phyloP scores from a whole-genome alignment of 1,140 invertebrate genomes.

The Lasioglossum baleicum region DNA sequence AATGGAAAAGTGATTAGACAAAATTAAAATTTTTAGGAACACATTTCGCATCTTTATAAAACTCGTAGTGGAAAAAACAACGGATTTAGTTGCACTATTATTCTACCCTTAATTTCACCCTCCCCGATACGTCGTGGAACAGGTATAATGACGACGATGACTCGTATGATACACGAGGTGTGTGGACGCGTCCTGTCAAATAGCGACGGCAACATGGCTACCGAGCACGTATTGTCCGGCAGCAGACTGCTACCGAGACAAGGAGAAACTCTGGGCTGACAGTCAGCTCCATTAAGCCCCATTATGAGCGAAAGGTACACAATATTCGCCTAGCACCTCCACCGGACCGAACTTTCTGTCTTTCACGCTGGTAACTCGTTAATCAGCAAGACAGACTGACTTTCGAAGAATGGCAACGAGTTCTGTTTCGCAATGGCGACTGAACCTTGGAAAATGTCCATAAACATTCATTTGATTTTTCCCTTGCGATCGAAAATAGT shows the following conservation, averaged over 20 bases:
- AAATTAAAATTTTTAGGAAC: no score
- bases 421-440: slow-evolving; percentile 4
- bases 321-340: slow-evolving; percentile 49
- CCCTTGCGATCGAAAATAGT: no score
- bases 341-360: slow-evolving; percentile 46
- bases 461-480: no score
- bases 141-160: not conserved
- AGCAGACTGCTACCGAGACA: slow-evolving; percentile 45
- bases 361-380: slow-evolving; percentile 46
- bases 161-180: slow-evolving; percentile 1
- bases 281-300: slow-evolving; percentile 64
- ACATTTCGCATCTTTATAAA: no score
- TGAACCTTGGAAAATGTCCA: not conserved
- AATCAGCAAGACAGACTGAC: slow-evolving; percentile 38
- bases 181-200: slow-evolving; percentile 52
- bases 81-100: not conserved
- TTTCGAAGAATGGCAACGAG: slow-evolving; percentile 19
- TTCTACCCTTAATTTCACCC: not conserved
- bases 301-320: slow-evolving; percentile 64
- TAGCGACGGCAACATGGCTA: slow-evolving; percentile 66
- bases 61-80: no score
- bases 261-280: slow-evolving; percentile 55
- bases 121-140: not conserved
- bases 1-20: no score
- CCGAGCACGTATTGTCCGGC: slow-evolving; percentile 59